Conservation (phyloP, 2,113 vertebrate genomes). For the Dasyurus viverrinus region DNA sequence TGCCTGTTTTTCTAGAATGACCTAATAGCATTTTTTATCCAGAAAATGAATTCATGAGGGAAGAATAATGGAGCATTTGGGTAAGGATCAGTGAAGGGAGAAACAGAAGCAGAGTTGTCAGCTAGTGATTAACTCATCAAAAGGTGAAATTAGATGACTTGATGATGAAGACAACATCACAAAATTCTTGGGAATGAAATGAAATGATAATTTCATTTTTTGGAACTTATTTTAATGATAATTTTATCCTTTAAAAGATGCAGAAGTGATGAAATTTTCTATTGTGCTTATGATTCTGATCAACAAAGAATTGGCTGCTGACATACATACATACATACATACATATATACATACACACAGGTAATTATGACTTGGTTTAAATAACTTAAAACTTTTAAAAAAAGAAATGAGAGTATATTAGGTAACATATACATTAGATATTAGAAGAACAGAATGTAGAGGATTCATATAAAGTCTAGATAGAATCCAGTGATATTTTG, state of each 20-base stretch:
- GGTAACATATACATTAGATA: not conserved
- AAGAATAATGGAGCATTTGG: not conserved
- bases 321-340: not conserved
- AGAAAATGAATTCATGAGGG: not conserved
- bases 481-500: too few species aligned
- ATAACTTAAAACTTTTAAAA: not conserved
- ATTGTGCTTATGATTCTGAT: not conserved
- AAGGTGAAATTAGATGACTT: not conserved
- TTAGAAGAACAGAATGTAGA: not conserved
- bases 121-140: not conserved
- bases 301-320: not conserved
- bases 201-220: not conserved
- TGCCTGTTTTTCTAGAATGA: not conserved
- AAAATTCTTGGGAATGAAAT: not conserved
- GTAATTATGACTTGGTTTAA: not conserved
- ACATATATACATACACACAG: not conserved
- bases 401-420: not conserved
- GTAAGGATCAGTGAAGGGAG: not conserved
- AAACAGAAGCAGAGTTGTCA: not conserved
- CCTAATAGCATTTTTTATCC: not conserved
- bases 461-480: not conserved
- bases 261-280: not conserved
- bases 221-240: not conserved
- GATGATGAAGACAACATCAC: not conserved
- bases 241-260: too few species aligned